These are phyloP conservation scores for Pseudocheirus occidentalis DNA, from an alignment of 2,797 vertebrate genomes.

Conservation along the genomic window DNA sequence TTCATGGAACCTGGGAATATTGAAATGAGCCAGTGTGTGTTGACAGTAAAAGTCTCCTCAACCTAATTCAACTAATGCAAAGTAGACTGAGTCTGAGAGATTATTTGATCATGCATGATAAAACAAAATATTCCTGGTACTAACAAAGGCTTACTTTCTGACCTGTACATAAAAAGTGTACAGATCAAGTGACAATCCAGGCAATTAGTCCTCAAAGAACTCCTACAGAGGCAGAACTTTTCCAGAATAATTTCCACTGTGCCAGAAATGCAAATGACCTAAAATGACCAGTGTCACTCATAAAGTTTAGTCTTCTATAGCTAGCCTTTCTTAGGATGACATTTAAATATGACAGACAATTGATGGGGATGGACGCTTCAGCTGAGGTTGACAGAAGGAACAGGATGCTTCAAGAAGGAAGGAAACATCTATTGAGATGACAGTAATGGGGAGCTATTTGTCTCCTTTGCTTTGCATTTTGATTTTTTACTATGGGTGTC, in stretches of 20 bases:
- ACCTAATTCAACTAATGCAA: not conserved
- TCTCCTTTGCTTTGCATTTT: not conserved
- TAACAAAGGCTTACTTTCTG: conserved; percentile 37
- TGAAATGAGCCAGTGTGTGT: not conserved
- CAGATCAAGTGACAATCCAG: conserved; percentile 65
- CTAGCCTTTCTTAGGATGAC: conserved; percentile 68
- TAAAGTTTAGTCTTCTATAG: conserved; percentile 57
- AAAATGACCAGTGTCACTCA: conserved; percentile 74
- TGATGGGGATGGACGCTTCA: conserved; percentile 70
- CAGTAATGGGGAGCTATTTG: conserved; percentile 45
- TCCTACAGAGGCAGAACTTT: conserved; percentile 57
- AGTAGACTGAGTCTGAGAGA: not conserved
- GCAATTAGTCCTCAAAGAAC: conserved; percentile 72
- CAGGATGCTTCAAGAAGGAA: conserved; percentile 36
- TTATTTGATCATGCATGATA: conserved; percentile 13
- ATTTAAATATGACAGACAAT: conserved; percentile 70
- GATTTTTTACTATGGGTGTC: conserved; percentile 38
- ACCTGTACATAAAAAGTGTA: conserved; percentile 32
- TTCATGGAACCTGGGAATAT: not conserved
- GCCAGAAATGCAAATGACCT: conserved; percentile 70
- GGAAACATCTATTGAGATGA: conserved; percentile 27
- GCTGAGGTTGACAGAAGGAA: conserved; percentile 48
- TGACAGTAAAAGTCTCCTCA: not conserved
- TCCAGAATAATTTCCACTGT: conserved; percentile 70
- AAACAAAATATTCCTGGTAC: not conserved